Evolutionary conservation across 2,113 vertebrate genomes (phyloP).

Genomic region (Cairina moschata): DNA sequence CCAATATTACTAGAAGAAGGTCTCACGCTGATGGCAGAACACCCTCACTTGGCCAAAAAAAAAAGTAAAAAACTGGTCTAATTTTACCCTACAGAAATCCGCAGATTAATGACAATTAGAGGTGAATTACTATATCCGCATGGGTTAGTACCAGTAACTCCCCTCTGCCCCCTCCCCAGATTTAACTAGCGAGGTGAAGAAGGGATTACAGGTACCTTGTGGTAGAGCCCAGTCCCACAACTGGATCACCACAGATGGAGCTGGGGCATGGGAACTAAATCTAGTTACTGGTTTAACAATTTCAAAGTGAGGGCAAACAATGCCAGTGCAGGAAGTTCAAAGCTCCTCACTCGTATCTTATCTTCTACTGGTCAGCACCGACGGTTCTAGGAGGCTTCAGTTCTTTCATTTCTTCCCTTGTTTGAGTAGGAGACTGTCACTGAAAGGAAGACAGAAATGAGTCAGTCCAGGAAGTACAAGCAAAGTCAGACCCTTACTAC

Average conservation of each 20-base stretch:
- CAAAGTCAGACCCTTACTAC: background rate
- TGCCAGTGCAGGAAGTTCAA: background rate
- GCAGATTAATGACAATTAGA: conserved; percentile 7
- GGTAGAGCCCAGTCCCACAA: background rate
- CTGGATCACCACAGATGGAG: background rate
- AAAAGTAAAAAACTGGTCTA: background rate
- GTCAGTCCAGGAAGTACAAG: background rate
- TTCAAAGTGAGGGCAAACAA: conserved; percentile 12
- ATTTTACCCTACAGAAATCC: conserved; percentile 23
- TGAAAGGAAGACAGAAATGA: conserved; percentile 5
- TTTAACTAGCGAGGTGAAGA: background rate
- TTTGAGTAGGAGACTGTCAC: conserved; percentile 78
- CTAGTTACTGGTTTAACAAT: background rate
- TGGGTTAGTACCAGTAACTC: background rate
- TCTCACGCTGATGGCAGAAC: conserved; percentile 27
- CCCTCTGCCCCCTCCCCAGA: background rate
- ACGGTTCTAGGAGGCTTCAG: background rate
- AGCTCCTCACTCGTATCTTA: background rate
- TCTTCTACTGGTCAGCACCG: background rate
- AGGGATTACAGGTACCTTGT: background rate
- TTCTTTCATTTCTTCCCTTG: conserved; percentile 77
- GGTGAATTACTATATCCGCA: background rate
- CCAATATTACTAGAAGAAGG: background rate
- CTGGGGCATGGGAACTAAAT: background rate
- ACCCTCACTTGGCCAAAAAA: background rate